Evolutionary conservation across 2,797 vertebrate genomes (phyloP), one percentile per base, ranked within the genome.

Genomic region (Hephaestus fuliginosus): DNA sequence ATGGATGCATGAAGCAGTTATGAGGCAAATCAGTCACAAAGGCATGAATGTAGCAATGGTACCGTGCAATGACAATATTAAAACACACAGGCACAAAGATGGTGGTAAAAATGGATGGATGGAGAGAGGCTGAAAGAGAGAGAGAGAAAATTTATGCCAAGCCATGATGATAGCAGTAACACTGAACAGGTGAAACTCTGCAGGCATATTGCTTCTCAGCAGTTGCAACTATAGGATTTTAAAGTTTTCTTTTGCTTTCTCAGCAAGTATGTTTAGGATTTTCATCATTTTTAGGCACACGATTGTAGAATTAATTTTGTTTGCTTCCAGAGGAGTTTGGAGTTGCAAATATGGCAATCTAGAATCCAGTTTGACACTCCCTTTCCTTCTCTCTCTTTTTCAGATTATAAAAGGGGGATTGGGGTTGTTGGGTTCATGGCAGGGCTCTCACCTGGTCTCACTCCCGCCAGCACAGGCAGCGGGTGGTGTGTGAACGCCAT

Each of bases 401-500:
- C 88, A 92, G 87, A 76, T 81, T 69, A 61, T 70, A 72, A 80
- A 81, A 70, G 25, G 67, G 81, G 71, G 67, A 61, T 8, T 51
- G 68, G 86, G 75, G 74, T 80, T 81, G 84, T 87, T 74, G 86
- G 88, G 80, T 88, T 93, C 80, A 87, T 89, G 90, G 91, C 89
- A 91, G 89, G 84, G 81, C 89, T 95, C 97, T 98, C 97, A 98
- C 97, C 97, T 98, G 97, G 97, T 97, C 97, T 97, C 96, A 98
- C 97, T 96, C 97, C 97, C 92, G 97, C 97, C 96, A 99, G 96
- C 96, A 99, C 96, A 89, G 97, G 97, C 97, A 99, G 97, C 90
- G 97, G 97, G 96, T 99, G 97, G 95, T 98, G 97, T 93, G 97
- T 97, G 95, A 98, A 98, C 95, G 97, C 97, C 97, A 98, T 97